A percentile compares a stretch with the other conserved stretches of the same genome.
Conservation (phyloP, 1,140 invertebrate genomes). For the Anastrepha obliqua region DNA sequence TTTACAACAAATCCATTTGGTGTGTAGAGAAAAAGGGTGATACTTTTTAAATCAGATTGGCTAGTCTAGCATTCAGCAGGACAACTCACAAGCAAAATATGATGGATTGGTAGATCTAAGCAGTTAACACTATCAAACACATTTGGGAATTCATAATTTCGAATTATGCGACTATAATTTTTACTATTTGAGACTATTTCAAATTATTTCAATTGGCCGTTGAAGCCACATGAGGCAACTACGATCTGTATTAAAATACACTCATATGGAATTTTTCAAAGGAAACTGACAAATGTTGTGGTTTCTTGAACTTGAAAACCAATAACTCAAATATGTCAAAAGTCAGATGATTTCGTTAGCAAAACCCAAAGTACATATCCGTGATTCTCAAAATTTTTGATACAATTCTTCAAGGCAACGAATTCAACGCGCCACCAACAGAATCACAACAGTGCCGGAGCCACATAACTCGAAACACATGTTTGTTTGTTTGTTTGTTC, state of each 20-base stretch:
- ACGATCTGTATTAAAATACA: too few species aligned
- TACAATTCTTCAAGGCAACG: conserved; percentile 68
- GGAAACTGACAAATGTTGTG: conserved; percentile 41
- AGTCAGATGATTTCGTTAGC: conserved; percentile 2
- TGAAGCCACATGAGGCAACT: too few species aligned
- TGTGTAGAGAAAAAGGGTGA: background rate
- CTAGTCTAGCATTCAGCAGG: too few species aligned
- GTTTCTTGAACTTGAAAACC: conserved; percentile 39
- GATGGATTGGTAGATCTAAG: too few species aligned
- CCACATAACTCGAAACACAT: conserved; percentile 63
- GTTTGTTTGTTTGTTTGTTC: conserved; percentile 62
- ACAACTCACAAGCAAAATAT: too few species aligned
- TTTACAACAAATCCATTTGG: background rate
- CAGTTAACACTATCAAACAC: too few species aligned
- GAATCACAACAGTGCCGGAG: conserved; percentile 5
- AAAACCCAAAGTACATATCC: background rate
- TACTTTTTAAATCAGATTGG: background rate
- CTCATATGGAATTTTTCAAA: too few species aligned
- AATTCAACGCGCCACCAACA: conserved; percentile 68
- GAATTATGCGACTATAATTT: too few species aligned
- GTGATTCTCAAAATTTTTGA: conserved; percentile 25
- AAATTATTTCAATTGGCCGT: too few species aligned
- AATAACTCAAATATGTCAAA: conserved; percentile 26
- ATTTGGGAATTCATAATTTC: too few species aligned
- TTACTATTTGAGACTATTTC: too few species aligned